These are phyloP conservation scores for Leptinotarsa lineolata DNA, from an alignment of 1,140 invertebrate genomes.

Conservation along the genomic window DNA sequence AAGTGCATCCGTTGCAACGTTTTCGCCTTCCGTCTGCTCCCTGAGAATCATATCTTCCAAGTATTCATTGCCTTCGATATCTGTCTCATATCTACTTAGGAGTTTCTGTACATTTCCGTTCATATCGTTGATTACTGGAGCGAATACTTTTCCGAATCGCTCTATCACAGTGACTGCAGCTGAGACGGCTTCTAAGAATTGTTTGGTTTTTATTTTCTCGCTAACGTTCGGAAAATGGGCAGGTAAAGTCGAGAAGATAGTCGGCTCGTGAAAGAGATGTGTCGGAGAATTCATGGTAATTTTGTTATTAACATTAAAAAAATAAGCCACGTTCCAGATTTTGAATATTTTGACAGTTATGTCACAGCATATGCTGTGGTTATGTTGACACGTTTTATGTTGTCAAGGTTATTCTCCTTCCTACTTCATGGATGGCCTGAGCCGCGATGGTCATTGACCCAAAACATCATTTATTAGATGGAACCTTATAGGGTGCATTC, in stretches of 20 bases:
- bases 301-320: too few species aligned
- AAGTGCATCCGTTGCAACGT: slow-evolving; percentile 64
- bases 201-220: slow-evolving; percentile 64
- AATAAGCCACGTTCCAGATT: background rate
- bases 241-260: slow-evolving; percentile 28
- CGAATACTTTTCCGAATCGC: slow-evolving; percentile 72
- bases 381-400: too few species aligned
- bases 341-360: background rate
- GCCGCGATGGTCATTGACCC: too few species aligned
- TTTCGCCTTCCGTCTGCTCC: slow-evolving; percentile 60
- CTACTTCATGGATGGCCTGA: too few species aligned
- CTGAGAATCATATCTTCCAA: slow-evolving; percentile 69
- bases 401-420: too few species aligned
- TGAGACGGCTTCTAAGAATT: slow-evolving; percentile 66
- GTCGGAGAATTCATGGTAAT: too few species aligned
- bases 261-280: background rate
- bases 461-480: too few species aligned
- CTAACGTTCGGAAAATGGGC: slow-evolving; percentile 30
- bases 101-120: slow-evolving; percentile 76
- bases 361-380: too few species aligned
- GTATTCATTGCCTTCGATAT: slow-evolving; percentile 62
- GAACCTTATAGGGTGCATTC: too few species aligned
- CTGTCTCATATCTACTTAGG: slow-evolving; percentile 59
- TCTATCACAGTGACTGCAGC: slow-evolving; percentile 67
- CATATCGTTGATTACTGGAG: slow-evolving; percentile 74